These are phyloP conservation scores for Antechinus stuartii DNA, from an alignment of 2,113 vertebrate genomes.

Conservation along the genomic window DNA sequence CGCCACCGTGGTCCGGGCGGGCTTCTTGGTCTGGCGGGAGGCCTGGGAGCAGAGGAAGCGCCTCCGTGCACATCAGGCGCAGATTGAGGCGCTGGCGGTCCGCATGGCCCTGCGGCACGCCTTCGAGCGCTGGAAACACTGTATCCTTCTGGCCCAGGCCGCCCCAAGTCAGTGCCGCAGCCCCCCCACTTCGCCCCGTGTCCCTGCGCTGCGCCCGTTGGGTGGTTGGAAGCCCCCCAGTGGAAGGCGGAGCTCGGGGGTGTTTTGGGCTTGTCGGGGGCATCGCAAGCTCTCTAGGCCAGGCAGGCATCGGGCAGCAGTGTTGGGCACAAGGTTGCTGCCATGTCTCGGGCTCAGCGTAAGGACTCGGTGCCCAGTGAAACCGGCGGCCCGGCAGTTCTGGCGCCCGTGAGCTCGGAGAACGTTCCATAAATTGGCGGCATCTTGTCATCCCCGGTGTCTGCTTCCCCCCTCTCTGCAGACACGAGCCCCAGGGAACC, in stretches of 20 bases:
- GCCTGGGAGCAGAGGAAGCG: slow-evolving; percentile 77
- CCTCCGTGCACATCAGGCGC: slow-evolving; percentile 67
- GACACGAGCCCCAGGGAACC: not conserved
- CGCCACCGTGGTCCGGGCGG: slow-evolving; percentile 57
- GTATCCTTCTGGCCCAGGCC: slow-evolving; percentile 86
- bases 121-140: slow-evolving; percentile 87
- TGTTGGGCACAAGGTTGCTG: no score
- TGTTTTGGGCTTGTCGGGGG: no score
- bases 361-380: not conserved
- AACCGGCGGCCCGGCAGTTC: not conserved
- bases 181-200: not conserved
- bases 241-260: not conserved
- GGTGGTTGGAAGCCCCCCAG: no score
- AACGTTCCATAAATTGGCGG: not conserved
- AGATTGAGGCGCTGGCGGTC: slow-evolving; percentile 75
- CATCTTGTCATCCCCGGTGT: not conserved
- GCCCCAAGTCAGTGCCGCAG: not conserved
- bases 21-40: slow-evolving; percentile 86
- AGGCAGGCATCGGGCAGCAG: no score
- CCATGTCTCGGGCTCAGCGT: not conserved
- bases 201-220: no score
- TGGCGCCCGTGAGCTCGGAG: not conserved
- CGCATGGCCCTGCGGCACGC: slow-evolving; percentile 77
- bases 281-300: no score
- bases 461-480: not conserved